Evolutionary conservation across 2,797 vertebrate genomes (phyloP).

Genomic region (Chiroxiphia lanceolata): DNA sequence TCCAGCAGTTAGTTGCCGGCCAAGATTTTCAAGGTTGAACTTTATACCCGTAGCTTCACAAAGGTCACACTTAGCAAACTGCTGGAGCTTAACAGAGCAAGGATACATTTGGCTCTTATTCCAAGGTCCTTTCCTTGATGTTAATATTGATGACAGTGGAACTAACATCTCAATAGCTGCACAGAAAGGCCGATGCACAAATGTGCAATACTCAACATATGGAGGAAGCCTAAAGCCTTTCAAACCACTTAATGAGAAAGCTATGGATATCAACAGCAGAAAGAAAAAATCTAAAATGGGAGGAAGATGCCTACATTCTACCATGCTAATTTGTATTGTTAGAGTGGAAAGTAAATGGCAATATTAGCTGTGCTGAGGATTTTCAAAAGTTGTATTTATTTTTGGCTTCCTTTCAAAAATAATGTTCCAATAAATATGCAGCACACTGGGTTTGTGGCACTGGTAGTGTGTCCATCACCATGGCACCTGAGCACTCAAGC

Average conservation of each 20-base stretch:
- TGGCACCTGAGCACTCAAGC: constrained; percentile 37
- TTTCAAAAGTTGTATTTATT: constrained; percentile 6
- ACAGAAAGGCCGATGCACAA: constrained; percentile 18
- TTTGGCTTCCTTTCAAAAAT: constrained; percentile 18
- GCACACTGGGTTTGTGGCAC: background rate
- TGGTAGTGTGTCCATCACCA: background rate
- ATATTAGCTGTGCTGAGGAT: background rate
- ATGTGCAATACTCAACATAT: background rate
- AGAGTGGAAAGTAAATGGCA: background rate
- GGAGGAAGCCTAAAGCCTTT: constrained; percentile 5
- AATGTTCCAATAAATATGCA: background rate
- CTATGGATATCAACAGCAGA: background rate
- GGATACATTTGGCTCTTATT: background rate
- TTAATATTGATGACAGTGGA: background rate
- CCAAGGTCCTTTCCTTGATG: background rate
- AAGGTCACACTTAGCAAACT: constrained; percentile 22
- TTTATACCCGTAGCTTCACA: background rate
- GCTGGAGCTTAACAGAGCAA: background rate
- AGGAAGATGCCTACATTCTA: background rate
- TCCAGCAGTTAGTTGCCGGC: background rate
- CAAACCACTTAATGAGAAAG: constrained; percentile 4
- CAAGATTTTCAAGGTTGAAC: constrained; percentile 5
- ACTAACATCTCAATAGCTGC: background rate
- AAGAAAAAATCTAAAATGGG: background rate
- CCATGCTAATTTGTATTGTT: background rate